phyloP scores from a whole-genome alignment of 2,797 vertebrate genomes.

The Malurus splendens region DNA sequence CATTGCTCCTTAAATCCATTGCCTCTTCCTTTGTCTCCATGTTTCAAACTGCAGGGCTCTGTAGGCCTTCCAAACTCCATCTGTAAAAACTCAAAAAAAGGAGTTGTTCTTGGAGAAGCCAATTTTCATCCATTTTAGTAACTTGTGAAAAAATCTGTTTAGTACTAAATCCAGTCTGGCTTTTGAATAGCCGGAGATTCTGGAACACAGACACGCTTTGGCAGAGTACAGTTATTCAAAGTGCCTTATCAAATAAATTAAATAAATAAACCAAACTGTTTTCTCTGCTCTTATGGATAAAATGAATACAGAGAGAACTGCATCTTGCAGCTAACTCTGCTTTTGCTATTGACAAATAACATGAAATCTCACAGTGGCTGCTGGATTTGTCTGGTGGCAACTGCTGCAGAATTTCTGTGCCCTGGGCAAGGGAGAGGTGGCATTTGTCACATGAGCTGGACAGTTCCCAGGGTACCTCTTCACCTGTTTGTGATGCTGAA shows the following conservation, averaged over 20 bases:
- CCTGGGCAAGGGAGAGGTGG: constrained; percentile 10
- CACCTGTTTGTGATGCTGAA: background rate
- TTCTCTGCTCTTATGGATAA: background rate
- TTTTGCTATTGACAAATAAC: background rate
- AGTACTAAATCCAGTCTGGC: constrained; percentile 50
- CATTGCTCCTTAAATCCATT: background rate
- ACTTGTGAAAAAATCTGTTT: constrained; percentile 55
- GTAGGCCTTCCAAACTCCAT: constrained; percentile 51
- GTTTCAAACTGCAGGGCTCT: constrained; percentile 17
- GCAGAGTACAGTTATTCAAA: constrained; percentile 20
- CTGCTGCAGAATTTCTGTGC: background rate
- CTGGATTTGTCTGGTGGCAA: constrained; percentile 7
- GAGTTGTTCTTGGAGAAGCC: constrained; percentile 46
- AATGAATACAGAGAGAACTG: constrained; percentile 19
- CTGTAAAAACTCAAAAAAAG: constrained; percentile 41
- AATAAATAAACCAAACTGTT: constrained; percentile 31
- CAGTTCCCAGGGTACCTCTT: background rate
- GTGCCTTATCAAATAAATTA: constrained; percentile 40
- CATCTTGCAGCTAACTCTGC: constrained; percentile 1
- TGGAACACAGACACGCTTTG: constrained; percentile 28
- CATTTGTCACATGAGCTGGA: background rate
- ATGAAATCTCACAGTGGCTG: background rate
- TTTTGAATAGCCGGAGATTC: constrained; percentile 48
- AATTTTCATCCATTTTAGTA: constrained; percentile 51
- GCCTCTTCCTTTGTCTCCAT: background rate